Evolutionary conservation across 1,140 invertebrate species (phyloP).

Genomic region (Nephila pilipes): DNA sequence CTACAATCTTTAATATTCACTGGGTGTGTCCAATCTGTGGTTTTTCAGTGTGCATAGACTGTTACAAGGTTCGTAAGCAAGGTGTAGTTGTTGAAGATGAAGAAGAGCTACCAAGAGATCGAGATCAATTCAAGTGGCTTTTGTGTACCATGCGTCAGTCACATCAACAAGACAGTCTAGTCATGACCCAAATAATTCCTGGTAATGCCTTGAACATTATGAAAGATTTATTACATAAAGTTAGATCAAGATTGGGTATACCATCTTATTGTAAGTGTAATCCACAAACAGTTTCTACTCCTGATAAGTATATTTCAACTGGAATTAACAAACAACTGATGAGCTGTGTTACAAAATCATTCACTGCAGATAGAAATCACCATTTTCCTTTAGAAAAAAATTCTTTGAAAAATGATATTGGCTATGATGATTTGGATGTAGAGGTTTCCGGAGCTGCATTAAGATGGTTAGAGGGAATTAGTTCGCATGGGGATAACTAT

Average conservation of each 20-base stretch:
- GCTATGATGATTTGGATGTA: slow-evolving; percentile 66
- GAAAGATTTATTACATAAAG: slow-evolving; percentile 88
- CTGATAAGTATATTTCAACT: slow-evolving; percentile 29
- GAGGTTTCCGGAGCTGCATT: slow-evolving; percentile 37
- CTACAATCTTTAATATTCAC: slow-evolving; percentile 98
- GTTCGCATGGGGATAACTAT: neutral
- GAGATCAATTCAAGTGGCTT: slow-evolving; percentile 91
- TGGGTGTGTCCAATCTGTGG: slow-evolving; percentile 98
- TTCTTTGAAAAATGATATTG: neutral
- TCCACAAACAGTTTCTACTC: neutral
- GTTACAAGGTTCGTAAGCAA: slow-evolving; percentile 90
- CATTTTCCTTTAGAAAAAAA: neutral
- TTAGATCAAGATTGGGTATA: slow-evolving; percentile 89
- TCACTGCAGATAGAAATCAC: slow-evolving; percentile 8
- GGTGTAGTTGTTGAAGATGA: slow-evolving; percentile 80
- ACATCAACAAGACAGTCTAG: slow-evolving; percentile 91
- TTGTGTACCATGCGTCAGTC: slow-evolving; percentile 90
- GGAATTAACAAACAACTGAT: slow-evolving; percentile 73
- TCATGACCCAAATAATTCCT: slow-evolving; percentile 98
- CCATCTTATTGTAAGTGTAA: slow-evolving; percentile 82
- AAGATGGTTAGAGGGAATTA: slow-evolving; percentile 17
- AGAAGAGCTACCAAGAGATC: slow-evolving; percentile 82
- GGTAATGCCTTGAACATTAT: slow-evolving; percentile 90
- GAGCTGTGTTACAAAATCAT: slow-evolving; percentile 63
- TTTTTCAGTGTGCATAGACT: slow-evolving; percentile 98